Evolutionary conservation across 2,797 vertebrate species (phyloP), one percentile per base, ranked within the genome.

Genomic region (Peromyscus eremicus): DNA sequence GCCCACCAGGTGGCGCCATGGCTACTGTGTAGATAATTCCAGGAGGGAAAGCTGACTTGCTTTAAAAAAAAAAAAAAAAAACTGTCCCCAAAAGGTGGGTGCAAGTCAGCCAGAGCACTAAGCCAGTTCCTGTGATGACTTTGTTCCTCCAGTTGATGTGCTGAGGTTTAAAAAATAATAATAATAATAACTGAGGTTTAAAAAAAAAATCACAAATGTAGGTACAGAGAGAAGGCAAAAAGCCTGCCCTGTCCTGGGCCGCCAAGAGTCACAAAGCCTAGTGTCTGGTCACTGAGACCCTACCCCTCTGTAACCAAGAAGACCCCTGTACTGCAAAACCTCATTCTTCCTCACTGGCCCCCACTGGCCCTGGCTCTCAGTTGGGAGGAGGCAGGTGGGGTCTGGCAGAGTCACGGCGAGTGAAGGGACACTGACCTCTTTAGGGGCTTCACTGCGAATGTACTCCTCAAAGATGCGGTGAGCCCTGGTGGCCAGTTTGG

Each of bases 401-500:
- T 37, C 37, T 29, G 52, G 32, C 27, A 10, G 32, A n/a, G 8
- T 55, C 71, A 7, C 0, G 0, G 60, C 4, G 16, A 6, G 7
- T 0, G 71, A 29, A 2, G 2, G 11, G 11, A 8, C 11, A 93
- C 98, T 98, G 89, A 99, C 99, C 99, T 99, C 99, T 98, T 99
- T 99, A 0, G 99, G 99, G 0, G 99, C 99, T 97, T 99, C 99
- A 0, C 97, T 99, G 94, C 99, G 98, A 89, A 99, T 99, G 98
- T 99, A 99, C 97, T 99, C 99, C 60, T 99, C 99, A 3, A 99
- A 99, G 98, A 99, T 99, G 98, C 98, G 99, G 97, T 99, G 99
- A 84, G 99, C 99, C 98, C 99, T 99, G 46, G 99, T 99, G 68
- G 98, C 98, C 83, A 99, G 98, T 96, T 99, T 99, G 93, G 99